phyloP scores from a whole-genome alignment of 2,797 vertebrate genomes.

The Enteromius viviparus region DNA sequence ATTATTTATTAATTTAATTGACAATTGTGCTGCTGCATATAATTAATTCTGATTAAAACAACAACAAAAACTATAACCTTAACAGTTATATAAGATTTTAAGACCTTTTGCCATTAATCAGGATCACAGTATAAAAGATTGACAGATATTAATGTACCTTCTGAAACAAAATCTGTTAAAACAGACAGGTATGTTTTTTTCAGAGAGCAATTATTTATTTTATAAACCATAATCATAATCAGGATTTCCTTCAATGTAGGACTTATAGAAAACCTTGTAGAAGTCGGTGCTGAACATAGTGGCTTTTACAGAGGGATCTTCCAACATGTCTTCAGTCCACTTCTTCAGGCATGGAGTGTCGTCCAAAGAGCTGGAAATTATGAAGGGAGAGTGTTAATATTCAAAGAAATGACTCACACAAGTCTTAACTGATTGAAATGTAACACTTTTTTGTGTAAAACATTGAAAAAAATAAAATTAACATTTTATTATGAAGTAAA shows the following conservation, averaged over 20 bases:
- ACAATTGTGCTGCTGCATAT: not conserved
- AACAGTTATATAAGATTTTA: not conserved
- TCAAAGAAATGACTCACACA: not conserved
- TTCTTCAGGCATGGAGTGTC: slow-evolving; percentile 75
- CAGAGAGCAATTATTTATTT: slow-evolving; percentile 27
- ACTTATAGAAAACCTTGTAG: slow-evolving; percentile 75
- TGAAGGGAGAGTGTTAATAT: not conserved
- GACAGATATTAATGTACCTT: not conserved
- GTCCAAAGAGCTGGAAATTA: slow-evolving; percentile 76
- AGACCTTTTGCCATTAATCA: not conserved
- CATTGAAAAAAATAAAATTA: not conserved
- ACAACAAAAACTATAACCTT: not conserved
- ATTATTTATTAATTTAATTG: not conserved
- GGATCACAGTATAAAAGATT: not conserved
- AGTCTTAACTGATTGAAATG: not conserved
- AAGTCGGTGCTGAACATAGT: slow-evolving; percentile 70
- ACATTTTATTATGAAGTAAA: not conserved
- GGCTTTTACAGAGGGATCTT: slow-evolving; percentile 83
- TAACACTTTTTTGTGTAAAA: not conserved
- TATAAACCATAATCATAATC: slow-evolving; percentile 87
- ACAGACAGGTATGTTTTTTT: not conserved
- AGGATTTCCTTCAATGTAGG: slow-evolving; percentile 77
- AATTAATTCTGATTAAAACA: not conserved
- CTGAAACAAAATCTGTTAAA: not conserved
- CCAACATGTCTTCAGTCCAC: slow-evolving; percentile 83